Base-by-base conservation (phyloP, 1,140 invertebrate genomes). In the Druon quercuslanigerum region DNA sequence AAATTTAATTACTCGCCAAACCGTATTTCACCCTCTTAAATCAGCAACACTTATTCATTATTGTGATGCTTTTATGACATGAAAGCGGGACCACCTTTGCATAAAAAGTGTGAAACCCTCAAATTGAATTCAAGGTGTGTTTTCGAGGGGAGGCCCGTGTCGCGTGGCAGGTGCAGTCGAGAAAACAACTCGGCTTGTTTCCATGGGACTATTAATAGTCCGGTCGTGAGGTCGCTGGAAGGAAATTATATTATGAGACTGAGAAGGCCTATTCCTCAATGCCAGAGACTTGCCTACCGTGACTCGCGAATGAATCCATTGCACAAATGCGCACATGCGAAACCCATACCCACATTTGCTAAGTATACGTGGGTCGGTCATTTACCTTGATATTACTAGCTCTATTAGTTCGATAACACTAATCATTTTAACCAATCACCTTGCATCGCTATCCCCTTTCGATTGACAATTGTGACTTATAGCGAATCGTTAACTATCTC, bases 401-500 rank as follows among this genome's bases (percentile, higher is more conserved):
- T 46, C 60, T 66, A 66, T 66, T 66, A 66, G 46, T 66, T 66
- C n/a, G 60, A 66, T 66, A 66, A 66, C 60, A 14, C 13, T 14
- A 66, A 66, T 66, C 60, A 14, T 13, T n/a, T 66, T 40, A 66
- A 66, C 60, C 16, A 33, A 40, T 66, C 60, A 40, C 14, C 60
- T 66, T 40, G 9, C 60, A 66, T 66, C 60, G 14, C 40, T 66
- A 66, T 66, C 60, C 40, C 33, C 60, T 66, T 66, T 66, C 33
- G 33, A 66, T 66, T 66, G 60, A 66, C 25, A 33, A 66, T 66
- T 66, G 25, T 66, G 14, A 12, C 16, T 19, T 25, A 14, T 2
- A 46, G 9, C 40, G 14, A 40, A n/a, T 66, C 60, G 60, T 40
- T 40, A 66, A 56, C 60, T 66, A 66, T 66, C 16, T 16, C 6